Percentiles rank a stretch among this genome's conserved stretches.
phyloP scores from a whole-genome alignment of 2,113 vertebrate genomes.

The Electrona antarctica region DNA sequence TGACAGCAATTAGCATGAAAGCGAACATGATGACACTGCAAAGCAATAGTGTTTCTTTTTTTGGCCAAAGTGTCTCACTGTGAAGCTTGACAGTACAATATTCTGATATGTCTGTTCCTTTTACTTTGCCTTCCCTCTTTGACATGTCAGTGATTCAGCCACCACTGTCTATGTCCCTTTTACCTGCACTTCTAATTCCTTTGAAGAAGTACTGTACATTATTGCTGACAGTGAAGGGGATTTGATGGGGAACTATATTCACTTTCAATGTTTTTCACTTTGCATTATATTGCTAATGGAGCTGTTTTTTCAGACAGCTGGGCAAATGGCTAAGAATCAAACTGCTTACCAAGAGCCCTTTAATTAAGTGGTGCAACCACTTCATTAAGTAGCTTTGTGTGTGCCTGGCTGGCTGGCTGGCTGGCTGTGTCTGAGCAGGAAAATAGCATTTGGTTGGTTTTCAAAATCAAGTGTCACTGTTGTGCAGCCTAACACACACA shows the following conservation, averaged over 20 bases:
- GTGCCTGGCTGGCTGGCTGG: no score
- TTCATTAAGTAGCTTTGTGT: no score
- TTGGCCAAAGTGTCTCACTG: not conserved
- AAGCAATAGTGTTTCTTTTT: not conserved
- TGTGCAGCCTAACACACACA: no score
- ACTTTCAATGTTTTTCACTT: not conserved
- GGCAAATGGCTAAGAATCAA: constrained; percentile 38
- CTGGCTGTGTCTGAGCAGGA: no score
- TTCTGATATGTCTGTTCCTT: constrained; percentile 25
- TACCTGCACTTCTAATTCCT: constrained; percentile 25
- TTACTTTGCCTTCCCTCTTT: constrained; percentile 21
- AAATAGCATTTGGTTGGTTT: no score
- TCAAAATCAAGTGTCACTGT: no score
- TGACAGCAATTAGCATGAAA: constrained; percentile 7
- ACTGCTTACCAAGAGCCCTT: not conserved
- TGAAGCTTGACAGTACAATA: constrained; percentile 18
- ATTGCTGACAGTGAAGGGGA: constrained; percentile 68
- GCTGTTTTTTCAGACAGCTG: constrained; percentile 36
- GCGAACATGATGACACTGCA: not conserved
- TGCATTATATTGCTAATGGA: constrained; percentile 67
- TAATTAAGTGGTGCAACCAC: no score
- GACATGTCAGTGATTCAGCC: constrained; percentile 33
- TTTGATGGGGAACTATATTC: not conserved
- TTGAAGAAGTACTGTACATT: constrained; percentile 68
- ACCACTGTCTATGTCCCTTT: constrained; percentile 11